Percentiles rank a stretch among this genome's conserved stretches.
Evolutionary conservation across 2,113 vertebrate species (phyloP).

Genomic region (Apodemus sylvaticus): DNA sequence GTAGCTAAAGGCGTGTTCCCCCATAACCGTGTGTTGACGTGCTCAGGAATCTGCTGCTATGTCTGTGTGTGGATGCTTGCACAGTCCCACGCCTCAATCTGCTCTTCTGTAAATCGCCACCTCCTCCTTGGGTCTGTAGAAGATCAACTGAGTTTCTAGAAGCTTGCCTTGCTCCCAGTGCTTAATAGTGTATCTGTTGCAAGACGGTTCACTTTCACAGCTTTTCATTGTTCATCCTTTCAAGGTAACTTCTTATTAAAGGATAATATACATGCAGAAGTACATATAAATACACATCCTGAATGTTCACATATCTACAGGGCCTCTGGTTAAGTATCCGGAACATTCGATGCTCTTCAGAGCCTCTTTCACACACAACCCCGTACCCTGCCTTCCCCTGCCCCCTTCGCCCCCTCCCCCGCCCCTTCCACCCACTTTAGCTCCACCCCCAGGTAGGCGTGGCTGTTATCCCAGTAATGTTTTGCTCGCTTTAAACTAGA

Average conservation of each 20-base stretch:
- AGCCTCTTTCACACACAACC: too few species aligned
- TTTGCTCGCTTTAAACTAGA: neutral
- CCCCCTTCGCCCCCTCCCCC: too few species aligned
- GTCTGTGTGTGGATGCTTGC: neutral
- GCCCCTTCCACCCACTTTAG: neutral
- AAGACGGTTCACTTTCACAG: neutral
- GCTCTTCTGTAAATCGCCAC: neutral
- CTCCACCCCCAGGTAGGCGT: neutral
- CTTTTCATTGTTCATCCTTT: slow-evolving; percentile 5
- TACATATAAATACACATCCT: neutral
- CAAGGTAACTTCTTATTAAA: neutral
- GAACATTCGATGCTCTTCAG: neutral
- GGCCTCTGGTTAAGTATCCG: neutral
- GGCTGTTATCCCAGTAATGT: neutral
- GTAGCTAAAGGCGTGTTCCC: neutral
- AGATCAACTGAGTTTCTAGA: neutral
- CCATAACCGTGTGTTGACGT: neutral
- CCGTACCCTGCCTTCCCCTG: too few species aligned
- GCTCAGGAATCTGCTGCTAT: neutral
- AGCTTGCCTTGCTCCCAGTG: neutral
- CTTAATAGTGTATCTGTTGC: neutral
- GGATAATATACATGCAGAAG: neutral
- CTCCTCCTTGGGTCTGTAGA: neutral
- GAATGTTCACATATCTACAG: neutral
- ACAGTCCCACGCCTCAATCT: neutral